phyloP scores from a whole-genome alignment of 2,888 invertebrate genomes.

The Sabatieria punctata region DNA sequence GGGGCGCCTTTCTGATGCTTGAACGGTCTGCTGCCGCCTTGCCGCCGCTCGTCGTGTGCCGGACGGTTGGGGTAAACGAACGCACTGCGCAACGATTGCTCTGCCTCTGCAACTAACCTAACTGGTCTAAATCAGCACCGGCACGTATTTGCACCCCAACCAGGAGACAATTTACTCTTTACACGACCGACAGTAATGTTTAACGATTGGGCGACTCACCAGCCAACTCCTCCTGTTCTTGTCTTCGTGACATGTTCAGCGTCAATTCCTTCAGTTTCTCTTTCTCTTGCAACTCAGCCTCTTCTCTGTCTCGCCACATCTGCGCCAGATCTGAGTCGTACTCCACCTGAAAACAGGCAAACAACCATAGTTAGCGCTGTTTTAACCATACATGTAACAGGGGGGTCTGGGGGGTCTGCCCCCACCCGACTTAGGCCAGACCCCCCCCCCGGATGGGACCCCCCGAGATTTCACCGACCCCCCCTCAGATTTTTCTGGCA shows the following conservation, averaged over 20 bases:
- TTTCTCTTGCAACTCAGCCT: constrained; percentile 37
- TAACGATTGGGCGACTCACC: constrained; percentile 15
- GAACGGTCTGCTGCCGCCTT: background rate
- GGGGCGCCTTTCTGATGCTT: constrained; percentile 1
- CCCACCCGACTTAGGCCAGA: too few relatives aligned
- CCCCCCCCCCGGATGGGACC: too few relatives aligned
- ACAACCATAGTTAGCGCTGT: background rate
- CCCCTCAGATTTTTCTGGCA: too few relatives aligned
- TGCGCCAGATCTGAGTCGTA: constrained; percentile 69
- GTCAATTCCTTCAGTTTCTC: constrained; percentile 50
- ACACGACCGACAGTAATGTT: background rate
- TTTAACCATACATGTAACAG: too few relatives aligned
- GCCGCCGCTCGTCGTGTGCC: background rate
- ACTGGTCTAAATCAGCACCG: too few relatives aligned
- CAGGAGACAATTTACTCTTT: too few relatives aligned
- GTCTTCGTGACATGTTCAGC: constrained; percentile 79
- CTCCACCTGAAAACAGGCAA: constrained; percentile 49
- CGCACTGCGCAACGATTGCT: background rate
- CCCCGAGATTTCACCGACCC: too few relatives aligned
- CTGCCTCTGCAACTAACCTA: background rate
- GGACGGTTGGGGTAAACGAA: background rate
- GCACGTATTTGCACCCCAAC: too few relatives aligned
- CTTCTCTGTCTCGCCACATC: constrained; percentile 72
- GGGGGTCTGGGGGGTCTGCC: too few relatives aligned
- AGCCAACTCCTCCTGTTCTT: constrained; percentile 82